Evolutionary conservation across 2,797 vertebrate genomes (phyloP).

Genomic region (Syncerus caffer): DNA sequence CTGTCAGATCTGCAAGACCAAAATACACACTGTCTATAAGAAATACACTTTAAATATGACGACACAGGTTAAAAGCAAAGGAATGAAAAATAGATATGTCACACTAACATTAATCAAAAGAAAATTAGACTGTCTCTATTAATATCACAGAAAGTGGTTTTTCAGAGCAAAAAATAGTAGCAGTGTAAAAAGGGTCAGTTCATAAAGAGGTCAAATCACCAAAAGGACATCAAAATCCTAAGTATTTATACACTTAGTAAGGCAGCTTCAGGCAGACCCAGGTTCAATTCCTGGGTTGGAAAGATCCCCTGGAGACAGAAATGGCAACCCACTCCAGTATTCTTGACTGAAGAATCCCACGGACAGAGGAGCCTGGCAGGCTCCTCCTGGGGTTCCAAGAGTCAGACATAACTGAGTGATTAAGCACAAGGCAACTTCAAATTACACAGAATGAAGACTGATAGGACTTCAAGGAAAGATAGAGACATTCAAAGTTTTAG

Average conservation of each 20-base stretch:
- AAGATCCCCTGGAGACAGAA: not conserved
- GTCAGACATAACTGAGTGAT: not conserved
- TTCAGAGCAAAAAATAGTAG: not conserved
- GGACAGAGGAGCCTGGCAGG: not conserved
- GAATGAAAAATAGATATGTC: not conserved
- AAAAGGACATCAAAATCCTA: not conserved
- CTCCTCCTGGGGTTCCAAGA: not conserved
- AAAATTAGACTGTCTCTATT: not conserved
- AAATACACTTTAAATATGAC: not conserved
- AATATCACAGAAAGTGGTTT: not conserved
- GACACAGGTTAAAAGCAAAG: not conserved
- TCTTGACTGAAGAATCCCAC: not conserved
- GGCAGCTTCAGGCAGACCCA: not conserved
- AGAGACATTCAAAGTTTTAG: not conserved
- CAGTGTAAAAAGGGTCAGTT: not conserved
- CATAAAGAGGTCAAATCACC: not conserved
- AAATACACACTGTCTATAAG: not conserved
- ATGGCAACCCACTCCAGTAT: not conserved
- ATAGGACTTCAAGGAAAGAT: not conserved
- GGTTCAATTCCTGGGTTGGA: not conserved
- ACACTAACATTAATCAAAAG: not conserved
- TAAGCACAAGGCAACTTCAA: not conserved
- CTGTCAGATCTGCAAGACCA: not conserved
- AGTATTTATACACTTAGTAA: not conserved
- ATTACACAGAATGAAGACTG: not conserved